phyloP scores from a whole-genome alignment of 2,113 vertebrate genomes.

The Oenanthe melanoleuca region DNA sequence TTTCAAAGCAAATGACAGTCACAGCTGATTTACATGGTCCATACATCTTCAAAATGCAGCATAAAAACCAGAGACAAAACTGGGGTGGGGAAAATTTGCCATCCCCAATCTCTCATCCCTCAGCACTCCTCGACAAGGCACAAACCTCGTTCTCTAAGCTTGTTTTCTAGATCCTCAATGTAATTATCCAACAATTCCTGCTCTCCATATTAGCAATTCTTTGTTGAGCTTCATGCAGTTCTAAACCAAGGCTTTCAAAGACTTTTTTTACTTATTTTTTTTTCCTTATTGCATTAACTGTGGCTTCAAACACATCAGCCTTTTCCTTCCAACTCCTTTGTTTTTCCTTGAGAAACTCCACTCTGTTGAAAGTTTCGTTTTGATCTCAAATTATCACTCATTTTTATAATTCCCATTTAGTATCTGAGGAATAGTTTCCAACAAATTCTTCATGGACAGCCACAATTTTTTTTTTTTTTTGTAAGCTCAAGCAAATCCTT shows the following conservation, averaged over 20 bases:
- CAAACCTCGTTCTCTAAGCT: background rate
- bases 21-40: background rate
- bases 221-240: conserved; percentile 9
- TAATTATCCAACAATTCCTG: conserved; percentile 36
- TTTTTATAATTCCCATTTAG: conserved; percentile 4
- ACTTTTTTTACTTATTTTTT: background rate
- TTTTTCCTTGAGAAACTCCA: background rate
- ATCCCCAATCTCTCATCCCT: background rate
- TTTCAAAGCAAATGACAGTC: conserved; percentile 48
- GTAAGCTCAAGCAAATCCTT: background rate
- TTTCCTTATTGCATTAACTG: background rate
- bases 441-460: background rate
- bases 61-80: background rate
- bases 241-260: conserved; percentile 34
- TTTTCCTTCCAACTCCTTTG: background rate
- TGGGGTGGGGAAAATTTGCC: background rate
- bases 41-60: background rate
- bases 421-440: background rate
- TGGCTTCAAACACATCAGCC: conserved; percentile 42
- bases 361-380: conserved; percentile 4
- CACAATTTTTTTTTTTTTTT: background rate
- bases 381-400: conserved; percentile 24
- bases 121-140: background rate
- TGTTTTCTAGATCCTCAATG: conserved; percentile 27
- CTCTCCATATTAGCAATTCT: background rate